Percentiles rank a stretch among this genome's conserved stretches.
These are phyloP conservation scores for Pogonomyrmex californicus DNA, from an alignment of 1,140 invertebrate genomes.

Conservation along the genomic window DNA sequence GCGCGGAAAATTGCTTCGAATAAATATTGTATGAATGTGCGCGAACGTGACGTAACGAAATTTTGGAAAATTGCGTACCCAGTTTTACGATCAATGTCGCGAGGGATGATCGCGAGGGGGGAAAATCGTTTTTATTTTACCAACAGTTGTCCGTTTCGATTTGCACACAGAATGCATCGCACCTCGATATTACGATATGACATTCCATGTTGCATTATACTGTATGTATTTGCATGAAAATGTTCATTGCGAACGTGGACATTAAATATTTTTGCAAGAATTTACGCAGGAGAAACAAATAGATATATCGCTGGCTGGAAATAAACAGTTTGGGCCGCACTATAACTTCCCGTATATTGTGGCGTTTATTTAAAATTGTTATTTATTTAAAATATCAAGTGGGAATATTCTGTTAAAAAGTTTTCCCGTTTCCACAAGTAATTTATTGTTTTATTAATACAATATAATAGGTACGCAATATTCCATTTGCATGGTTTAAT, in stretches of 20 bases:
- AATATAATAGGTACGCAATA: constrained; percentile 38
- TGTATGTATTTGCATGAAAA: constrained; percentile 47
- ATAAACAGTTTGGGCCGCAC: constrained; percentile 11
- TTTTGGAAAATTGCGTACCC: constrained; percentile 35
- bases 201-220: constrained; percentile 38
- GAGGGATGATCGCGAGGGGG: neutral
- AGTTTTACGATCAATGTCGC: constrained; percentile 30
- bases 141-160: constrained; percentile 49
- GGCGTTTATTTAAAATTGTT: constrained; percentile 49
- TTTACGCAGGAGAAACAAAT: neutral
- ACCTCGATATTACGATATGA: constrained; percentile 49
- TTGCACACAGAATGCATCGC: constrained; percentile 22
- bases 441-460: constrained; percentile 46
- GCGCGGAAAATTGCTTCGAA: constrained; percentile 50
- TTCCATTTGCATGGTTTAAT: constrained; percentile 35
- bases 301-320: constrained; percentile 27
- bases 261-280: constrained; percentile 48
- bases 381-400: constrained; percentile 56
- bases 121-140: constrained; percentile 51
- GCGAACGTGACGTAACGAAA: constrained; percentile 23
- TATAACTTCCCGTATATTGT: constrained; percentile 27
- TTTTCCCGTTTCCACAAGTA: constrained; percentile 25
- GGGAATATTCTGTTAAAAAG: constrained; percentile 43
- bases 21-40: constrained; percentile 59
- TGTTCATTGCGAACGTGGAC: constrained; percentile 34